Evolutionary conservation across 2,888 invertebrate genomes (phyloP).

Genomic region (Oscheius sp.): DNA sequence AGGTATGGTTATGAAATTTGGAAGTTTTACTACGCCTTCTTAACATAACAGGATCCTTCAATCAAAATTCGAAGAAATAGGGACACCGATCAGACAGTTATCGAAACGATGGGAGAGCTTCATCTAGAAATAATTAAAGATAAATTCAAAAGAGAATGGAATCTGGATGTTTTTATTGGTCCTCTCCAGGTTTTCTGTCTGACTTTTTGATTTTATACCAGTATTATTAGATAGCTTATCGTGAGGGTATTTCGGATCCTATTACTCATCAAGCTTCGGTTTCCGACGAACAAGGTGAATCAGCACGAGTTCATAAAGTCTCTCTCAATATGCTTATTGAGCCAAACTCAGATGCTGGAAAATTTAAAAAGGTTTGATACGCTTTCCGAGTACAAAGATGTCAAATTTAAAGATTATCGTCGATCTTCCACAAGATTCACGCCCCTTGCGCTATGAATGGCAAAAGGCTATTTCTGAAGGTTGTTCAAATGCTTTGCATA

Average conservation of each 20-base stretch:
- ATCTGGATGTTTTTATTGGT: slow-evolving; percentile 89
- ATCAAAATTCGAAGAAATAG: slow-evolving; percentile 75
- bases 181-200: slow-evolving; percentile 82
- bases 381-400: no score
- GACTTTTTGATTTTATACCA: neutral
- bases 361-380: slow-evolving; percentile 62
- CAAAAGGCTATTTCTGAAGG: slow-evolving; percentile 80
- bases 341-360: slow-evolving; percentile 77
- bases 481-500: slow-evolving; percentile 78
- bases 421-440: slow-evolving; percentile 38
- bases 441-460: slow-evolving; percentile 77
- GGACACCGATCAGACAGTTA: slow-evolving; percentile 74
- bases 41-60: slow-evolving; percentile 60
- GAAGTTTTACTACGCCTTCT: no score
- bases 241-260: slow-evolving; percentile 56
- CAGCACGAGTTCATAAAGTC: slow-evolving; percentile 76
- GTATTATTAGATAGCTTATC: slow-evolving; percentile 63
- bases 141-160: slow-evolving; percentile 83
- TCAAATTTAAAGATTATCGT: slow-evolving; percentile 33
- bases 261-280: slow-evolving; percentile 75
- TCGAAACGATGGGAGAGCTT: slow-evolving; percentile 89
- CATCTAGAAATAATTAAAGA: slow-evolving; percentile 85
- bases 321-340: slow-evolving; percentile 80
- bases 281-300: slow-evolving; percentile 80
- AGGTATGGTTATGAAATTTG: slow-evolving; percentile 27